A percentile compares a stretch with the other conserved stretches of the same genome.
phyloP scores from a whole-genome alignment of 37 sponge, comb jelly and placozoan species.

The Haliclona indistincta region DNA sequence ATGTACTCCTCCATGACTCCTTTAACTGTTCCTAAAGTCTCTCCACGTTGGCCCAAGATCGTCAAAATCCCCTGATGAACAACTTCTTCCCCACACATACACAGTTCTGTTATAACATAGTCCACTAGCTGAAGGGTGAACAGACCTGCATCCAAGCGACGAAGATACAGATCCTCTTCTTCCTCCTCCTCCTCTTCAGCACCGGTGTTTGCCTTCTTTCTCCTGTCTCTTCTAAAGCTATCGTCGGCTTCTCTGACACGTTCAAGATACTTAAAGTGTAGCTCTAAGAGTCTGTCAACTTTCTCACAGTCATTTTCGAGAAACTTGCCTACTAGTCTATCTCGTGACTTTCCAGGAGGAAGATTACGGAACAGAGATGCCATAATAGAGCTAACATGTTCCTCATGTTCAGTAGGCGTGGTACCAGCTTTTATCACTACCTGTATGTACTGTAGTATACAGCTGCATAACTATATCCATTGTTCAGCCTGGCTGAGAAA shows the following conservation, averaged over 20 bases:
- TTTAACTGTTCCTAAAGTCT: slow-evolving; percentile 48
- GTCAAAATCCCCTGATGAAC: slow-evolving; percentile 45
- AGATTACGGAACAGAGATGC: slow-evolving; percentile 81
- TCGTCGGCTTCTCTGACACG: slow-evolving; percentile 22
- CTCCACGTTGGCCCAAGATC: slow-evolving; percentile 70
- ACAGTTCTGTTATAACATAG: slow-evolving; percentile 79
- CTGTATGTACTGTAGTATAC: too few relatives aligned
- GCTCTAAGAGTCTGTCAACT: slow-evolving; percentile 93
- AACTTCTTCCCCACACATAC: slow-evolving; percentile 27
- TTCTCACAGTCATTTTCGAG: slow-evolving; percentile 94
- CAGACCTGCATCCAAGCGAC: slow-evolving; percentile 91
- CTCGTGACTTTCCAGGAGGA: slow-evolving; percentile 9
- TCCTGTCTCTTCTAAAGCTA: slow-evolving; percentile 42
- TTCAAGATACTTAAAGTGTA: slow-evolving; percentile 81
- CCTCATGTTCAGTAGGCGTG: slow-evolving; percentile 70
- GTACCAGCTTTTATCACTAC: slow-evolving; percentile 58
- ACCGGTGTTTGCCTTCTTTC: not conserved
- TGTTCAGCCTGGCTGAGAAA: too few relatives aligned
- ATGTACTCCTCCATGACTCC: slow-evolving; percentile 63
- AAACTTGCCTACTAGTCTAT: slow-evolving; percentile 86
- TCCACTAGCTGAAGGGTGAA: slow-evolving; percentile 90
- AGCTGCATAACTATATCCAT: too few relatives aligned
- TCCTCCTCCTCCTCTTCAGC: slow-evolving; percentile 50
- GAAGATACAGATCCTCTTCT: slow-evolving; percentile 74
- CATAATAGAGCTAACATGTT: slow-evolving; percentile 92